Evolutionary conservation across 2,888 invertebrate species (phyloP).

Genomic region (Oscheius sp.): DNA sequence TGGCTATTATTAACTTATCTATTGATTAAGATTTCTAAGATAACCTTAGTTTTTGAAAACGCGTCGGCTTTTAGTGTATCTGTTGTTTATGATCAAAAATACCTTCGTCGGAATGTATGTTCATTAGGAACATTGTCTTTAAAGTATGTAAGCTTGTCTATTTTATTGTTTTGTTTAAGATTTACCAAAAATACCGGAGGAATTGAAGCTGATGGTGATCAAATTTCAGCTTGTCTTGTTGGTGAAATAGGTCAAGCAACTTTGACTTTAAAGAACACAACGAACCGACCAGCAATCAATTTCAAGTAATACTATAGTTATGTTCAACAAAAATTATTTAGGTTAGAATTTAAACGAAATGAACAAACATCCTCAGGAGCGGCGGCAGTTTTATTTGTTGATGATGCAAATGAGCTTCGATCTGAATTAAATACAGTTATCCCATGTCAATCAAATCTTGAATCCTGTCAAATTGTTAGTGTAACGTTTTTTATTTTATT

Average conservation of each 20-base stretch:
- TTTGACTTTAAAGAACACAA: conserved; percentile 34
- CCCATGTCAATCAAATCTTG: conserved; percentile 13
- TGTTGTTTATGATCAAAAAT: no score
- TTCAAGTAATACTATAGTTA: conserved; percentile 23
- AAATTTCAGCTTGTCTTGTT: conserved; percentile 39
- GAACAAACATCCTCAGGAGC: conserved; percentile 47
- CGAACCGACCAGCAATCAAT: conserved; percentile 8
- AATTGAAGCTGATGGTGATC: conserved; percentile 3
- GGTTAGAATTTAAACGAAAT: conserved; percentile 50
- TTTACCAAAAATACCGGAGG: conserved; percentile 13
- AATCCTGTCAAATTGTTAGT: conserved; percentile 18
- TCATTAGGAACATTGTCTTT: not conserved
- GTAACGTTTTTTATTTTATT: no score
- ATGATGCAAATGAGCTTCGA: conserved; percentile 42
- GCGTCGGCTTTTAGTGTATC: no score
- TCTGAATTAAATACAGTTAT: conserved; percentile 35
- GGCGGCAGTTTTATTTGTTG: conserved; percentile 52
- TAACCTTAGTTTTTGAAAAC: not conserved
- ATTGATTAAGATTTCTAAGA: not conserved
- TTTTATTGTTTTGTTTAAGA: not conserved
- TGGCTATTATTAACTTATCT: not conserved
- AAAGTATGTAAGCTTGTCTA: not conserved
- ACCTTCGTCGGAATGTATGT: no score
- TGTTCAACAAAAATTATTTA: conserved; percentile 14
- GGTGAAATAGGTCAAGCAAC: conserved; percentile 45